phyloP scores from a whole-genome alignment of 2,113 vertebrate species.

The Hiodon tergisus region DNA sequence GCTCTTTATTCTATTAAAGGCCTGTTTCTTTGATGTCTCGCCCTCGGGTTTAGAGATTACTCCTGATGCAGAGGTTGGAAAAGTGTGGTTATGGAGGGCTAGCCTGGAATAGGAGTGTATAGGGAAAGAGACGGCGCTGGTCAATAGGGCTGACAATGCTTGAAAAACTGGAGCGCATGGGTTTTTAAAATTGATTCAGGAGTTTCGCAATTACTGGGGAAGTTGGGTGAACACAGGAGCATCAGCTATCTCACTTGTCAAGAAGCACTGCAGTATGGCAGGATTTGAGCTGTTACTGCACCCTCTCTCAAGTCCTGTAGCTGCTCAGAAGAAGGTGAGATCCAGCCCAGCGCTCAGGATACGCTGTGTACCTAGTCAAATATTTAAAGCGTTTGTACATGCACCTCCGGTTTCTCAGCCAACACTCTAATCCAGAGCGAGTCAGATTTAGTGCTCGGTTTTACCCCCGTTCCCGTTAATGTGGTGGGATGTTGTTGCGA shows the following conservation, averaged over 20 bases:
- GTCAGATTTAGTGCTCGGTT: too few species aligned
- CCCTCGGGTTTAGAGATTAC: neutral
- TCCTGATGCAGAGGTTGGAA: constrained; percentile 15
- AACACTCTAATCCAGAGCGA: too few species aligned
- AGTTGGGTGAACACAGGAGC: neutral
- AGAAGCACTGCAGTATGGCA: neutral
- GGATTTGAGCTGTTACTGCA: too few species aligned
- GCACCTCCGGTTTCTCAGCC: too few species aligned
- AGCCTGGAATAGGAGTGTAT: constrained; percentile 1
- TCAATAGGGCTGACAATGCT: constrained; percentile 27
- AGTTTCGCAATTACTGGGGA: constrained; percentile 23
- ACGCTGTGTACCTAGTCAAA: too few species aligned
- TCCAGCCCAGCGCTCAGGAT: too few species aligned
- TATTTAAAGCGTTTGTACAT: too few species aligned
- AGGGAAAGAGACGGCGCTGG: constrained; percentile 25
- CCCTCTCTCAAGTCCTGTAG: neutral
- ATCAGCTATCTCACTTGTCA: neutral
- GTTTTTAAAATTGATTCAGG: constrained; percentile 42
- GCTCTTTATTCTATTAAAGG: neutral
- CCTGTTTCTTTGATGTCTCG: neutral
- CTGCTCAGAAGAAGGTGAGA: too few species aligned
- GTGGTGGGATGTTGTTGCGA: too few species aligned
- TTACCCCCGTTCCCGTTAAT: too few species aligned
- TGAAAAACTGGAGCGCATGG: constrained; percentile 38
- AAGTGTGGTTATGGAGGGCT: constrained; percentile 17